Evolutionary conservation across 2,797 vertebrate species (phyloP).

Genomic region (Macropodus opercularis): DNA sequence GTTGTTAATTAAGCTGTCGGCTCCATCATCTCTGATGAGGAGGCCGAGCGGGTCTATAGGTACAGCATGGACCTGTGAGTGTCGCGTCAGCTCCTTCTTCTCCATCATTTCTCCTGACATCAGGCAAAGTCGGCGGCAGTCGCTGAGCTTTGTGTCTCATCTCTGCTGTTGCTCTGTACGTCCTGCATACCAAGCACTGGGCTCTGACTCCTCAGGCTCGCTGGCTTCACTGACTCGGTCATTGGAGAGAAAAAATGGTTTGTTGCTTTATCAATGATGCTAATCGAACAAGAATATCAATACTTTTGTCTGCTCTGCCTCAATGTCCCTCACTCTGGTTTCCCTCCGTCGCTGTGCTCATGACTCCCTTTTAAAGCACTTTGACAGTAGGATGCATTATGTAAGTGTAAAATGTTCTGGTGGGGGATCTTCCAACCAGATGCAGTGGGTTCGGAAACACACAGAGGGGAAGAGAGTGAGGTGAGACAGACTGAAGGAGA

Average conservation of each 20-base stretch:
- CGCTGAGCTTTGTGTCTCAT: slow-evolving; percentile 30
- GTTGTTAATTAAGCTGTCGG: too few species aligned
- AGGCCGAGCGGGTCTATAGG: too few species aligned
- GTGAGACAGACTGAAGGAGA: slow-evolving; percentile 58
- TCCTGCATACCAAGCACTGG: slow-evolving; percentile 39
- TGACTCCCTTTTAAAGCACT: slow-evolving; percentile 37
- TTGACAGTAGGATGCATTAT: slow-evolving; percentile 60
- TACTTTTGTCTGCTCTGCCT: not conserved
- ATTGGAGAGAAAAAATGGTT: slow-evolving; percentile 16
- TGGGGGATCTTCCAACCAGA: slow-evolving; percentile 59
- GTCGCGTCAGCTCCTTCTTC: too few species aligned
- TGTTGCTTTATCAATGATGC: slow-evolving; percentile 32
- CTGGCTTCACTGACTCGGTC: slow-evolving; percentile 5
- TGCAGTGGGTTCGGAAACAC: slow-evolving; percentile 56
- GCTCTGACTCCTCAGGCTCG: not conserved
- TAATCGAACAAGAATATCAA: slow-evolving; percentile 42
- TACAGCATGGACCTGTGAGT: too few species aligned
- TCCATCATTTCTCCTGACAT: slow-evolving; percentile 34
- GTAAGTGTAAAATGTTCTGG: slow-evolving; percentile 66
- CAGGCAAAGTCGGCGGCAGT: slow-evolving; percentile 31
- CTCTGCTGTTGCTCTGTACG: slow-evolving; percentile 29
- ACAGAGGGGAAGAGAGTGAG: slow-evolving; percentile 44
- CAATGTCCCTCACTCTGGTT: not conserved
- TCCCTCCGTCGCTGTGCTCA: not conserved
- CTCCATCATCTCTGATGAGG: too few species aligned